phyloP scores from a whole-genome alignment of 2,888 invertebrate genomes.

The Deilephila elpenor region DNA sequence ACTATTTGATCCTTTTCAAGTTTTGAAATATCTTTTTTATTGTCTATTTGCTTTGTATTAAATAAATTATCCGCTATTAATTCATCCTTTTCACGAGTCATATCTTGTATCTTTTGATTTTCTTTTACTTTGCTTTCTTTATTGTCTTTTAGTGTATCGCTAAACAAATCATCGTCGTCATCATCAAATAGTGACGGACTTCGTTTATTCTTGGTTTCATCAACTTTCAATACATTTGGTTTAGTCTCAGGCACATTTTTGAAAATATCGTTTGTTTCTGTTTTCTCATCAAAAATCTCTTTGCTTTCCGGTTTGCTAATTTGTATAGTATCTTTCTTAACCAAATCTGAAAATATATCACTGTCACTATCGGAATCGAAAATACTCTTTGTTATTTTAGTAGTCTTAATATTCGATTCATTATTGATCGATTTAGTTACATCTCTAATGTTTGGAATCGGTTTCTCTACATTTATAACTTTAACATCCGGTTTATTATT shows the following conservation, averaged over 20 bases:
- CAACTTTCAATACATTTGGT: neutral
- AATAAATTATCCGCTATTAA: neutral
- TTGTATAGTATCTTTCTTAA: neutral
- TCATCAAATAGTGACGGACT: conserved; percentile 64
- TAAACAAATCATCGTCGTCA: conserved; percentile 56
- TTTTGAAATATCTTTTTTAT: neutral
- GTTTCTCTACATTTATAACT: neutral
- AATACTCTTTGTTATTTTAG: conserved; percentile 44
- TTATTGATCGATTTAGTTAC: neutral
- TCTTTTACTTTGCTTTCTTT: neutral
- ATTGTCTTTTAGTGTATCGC: conserved; percentile 36
- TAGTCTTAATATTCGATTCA: conserved; percentile 13
- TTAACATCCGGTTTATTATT: conserved; percentile 18
- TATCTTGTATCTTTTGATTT: neutral
- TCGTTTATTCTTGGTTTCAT: conserved; percentile 34
- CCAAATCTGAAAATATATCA: conserved; percentile 51
- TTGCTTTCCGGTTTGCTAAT: neutral
- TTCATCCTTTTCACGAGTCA: neutral
- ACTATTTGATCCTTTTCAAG: neutral
- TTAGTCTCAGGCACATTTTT: neutral
- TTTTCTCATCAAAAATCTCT: neutral
- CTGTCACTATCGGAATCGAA: conserved; percentile 63
- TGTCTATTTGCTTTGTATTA: too few species aligned
- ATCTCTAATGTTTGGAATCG: neutral
- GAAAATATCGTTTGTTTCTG: neutral